Percentiles rank a stretch among this genome's conserved stretches.
Conservation (phyloP, 2,888 invertebrate genomes). For the Caenorhabditis panamensis region DNA sequence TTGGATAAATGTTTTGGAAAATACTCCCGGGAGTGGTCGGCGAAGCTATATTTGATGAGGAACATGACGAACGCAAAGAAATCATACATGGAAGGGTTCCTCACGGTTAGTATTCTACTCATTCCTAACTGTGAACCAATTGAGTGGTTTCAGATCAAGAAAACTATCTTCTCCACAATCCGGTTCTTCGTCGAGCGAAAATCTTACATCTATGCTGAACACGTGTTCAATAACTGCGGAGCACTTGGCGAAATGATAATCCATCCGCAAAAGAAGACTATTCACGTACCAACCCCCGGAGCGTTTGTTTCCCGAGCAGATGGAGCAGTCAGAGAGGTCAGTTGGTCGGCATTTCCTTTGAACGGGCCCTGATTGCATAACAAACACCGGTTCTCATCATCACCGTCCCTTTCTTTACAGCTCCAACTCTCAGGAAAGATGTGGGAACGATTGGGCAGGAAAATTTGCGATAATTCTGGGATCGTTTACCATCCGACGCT, state of each 20-base stretch:
- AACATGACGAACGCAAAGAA: constrained; percentile 49
- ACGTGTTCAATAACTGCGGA: constrained; percentile 45
- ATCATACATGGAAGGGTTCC: constrained; percentile 26
- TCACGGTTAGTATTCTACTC: constrained; percentile 15
- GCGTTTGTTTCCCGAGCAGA: constrained; percentile 40
- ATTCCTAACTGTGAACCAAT: no score
- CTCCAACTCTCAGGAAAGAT: constrained; percentile 47
- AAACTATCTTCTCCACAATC: constrained; percentile 33
- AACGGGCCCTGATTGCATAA: constrained; percentile 16
- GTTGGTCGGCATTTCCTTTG: constrained; percentile 8
- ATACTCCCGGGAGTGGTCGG: constrained; percentile 51
- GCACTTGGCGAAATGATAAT: constrained; percentile 52
- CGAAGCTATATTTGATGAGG: constrained; percentile 45
- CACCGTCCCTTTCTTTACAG: constrained; percentile 45
- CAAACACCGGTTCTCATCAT: constrained; percentile 5
- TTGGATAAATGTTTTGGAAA: constrained; percentile 57
- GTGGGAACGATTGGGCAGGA: constrained; percentile 53
- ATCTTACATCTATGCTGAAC: constrained; percentile 42
- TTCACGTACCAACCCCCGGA: constrained; percentile 19
- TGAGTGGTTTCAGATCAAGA: constrained; percentile 48
- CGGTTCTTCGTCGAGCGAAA: constrained; percentile 47
- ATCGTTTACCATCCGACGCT: constrained; percentile 26
- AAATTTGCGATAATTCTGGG: constrained; percentile 47
- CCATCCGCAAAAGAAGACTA: constrained; percentile 34
- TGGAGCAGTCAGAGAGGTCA: constrained; percentile 53